Conservation (phyloP, 2,888 invertebrate species). For the Cyclophora punctaria region DNA sequence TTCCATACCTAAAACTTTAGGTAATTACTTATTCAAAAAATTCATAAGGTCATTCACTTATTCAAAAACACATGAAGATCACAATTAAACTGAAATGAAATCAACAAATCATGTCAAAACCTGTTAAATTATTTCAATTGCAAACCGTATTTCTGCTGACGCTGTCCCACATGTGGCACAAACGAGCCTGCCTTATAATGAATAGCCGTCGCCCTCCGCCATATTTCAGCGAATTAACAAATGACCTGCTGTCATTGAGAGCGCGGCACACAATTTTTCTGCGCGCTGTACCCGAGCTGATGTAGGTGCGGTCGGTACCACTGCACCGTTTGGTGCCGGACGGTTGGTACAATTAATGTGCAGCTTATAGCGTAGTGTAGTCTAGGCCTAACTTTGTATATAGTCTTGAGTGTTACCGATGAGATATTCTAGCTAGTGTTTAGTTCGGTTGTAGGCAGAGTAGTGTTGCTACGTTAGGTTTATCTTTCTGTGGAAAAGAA, state of each 20-base stretch:
- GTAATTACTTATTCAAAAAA: too few species aligned
- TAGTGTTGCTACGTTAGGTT: too few species aligned
- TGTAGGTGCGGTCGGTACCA: conserved; percentile 62
- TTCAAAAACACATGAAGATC: not conserved
- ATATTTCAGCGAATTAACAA: conserved; percentile 75
- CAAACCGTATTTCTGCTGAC: conserved; percentile 30
- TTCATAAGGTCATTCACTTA: not conserved
- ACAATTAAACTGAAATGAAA: too few species aligned
- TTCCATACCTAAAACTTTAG: too few species aligned
- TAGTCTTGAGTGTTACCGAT: too few species aligned
- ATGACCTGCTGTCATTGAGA: conserved; percentile 64
- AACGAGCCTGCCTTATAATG: conserved; percentile 71
- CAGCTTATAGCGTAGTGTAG: conserved; percentile 30
- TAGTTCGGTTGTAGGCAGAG: too few species aligned
- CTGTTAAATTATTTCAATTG: conserved; percentile 4
- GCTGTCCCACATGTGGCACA: conserved; percentile 60
- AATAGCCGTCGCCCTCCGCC: conserved; percentile 68
- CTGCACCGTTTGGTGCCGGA: conserved; percentile 23
- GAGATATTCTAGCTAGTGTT: too few species aligned
- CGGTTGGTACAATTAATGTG: conserved; percentile 40
- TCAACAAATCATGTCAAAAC: too few species aligned
- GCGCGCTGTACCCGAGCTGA: conserved; percentile 66
- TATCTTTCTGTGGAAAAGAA: too few species aligned
- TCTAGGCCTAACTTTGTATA: conserved; percentile 9
- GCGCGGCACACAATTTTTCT: conserved; percentile 70